phyloP scores from a whole-genome alignment of 2,797 vertebrate species.

The Galaxias olidus region DNA sequence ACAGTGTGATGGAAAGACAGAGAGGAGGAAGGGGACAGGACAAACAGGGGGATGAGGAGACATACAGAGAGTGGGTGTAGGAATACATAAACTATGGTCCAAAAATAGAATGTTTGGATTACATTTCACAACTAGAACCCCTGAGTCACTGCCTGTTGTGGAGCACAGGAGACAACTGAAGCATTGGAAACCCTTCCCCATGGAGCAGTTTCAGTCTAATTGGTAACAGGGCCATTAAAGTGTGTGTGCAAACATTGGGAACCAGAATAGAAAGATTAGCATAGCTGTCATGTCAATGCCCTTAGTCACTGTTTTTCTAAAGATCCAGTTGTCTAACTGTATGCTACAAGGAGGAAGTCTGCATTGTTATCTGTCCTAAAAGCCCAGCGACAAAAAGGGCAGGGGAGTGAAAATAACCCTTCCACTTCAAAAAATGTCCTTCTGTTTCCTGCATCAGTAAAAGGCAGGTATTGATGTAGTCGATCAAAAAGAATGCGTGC shows the following conservation, averaged over 20 bases:
- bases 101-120: constrained; percentile 67
- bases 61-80: neutral
- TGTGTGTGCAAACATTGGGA: constrained; percentile 46
- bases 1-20: constrained; percentile 31
- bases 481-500: constrained; percentile 51
- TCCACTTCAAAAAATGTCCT: no score
- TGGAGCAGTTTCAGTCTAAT: constrained; percentile 57
- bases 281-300: constrained; percentile 57
- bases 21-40: constrained; percentile 54
- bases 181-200: constrained; percentile 41
- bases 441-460: no score
- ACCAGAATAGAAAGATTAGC: constrained; percentile 54
- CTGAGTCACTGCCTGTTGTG: constrained; percentile 63
- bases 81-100: constrained; percentile 58
- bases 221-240: constrained; percentile 57
- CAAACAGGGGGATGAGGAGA: constrained; percentile 9
- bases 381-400: no score
- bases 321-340: constrained; percentile 35
- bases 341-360: constrained; percentile 26
- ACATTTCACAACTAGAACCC: constrained; percentile 54
- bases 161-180: constrained; percentile 57
- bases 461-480: no score
- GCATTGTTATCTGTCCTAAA: constrained; percentile 12
- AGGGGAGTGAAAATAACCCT: no score
- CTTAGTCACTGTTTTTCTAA: constrained; percentile 56